phyloP scores from a whole-genome alignment of 1,140 invertebrate genomes.

The Eumeta japonica region DNA sequence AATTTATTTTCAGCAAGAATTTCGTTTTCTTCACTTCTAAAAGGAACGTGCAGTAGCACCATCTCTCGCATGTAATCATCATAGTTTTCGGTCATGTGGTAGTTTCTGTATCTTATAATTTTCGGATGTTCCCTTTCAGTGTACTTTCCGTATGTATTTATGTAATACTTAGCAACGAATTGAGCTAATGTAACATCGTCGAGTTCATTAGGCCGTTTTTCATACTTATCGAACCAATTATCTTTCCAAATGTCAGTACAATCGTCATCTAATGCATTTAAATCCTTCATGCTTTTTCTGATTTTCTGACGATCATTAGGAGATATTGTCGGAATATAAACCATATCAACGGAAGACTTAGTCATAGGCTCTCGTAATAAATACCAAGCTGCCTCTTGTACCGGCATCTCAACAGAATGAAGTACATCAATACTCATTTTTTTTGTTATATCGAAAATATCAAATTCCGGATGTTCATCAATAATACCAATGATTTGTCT shows the following conservation, averaged over 20 bases:
- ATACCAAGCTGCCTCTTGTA: too few relatives aligned
- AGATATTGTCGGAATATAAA: too few relatives aligned
- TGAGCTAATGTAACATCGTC: conserved; percentile 20
- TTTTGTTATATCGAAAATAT: conserved; percentile 28
- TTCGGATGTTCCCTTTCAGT: conserved; percentile 11
- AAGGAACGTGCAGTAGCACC: conserved; percentile 27
- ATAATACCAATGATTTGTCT: conserved; percentile 24
- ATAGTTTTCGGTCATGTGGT: conserved; percentile 21
- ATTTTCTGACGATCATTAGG: too few relatives aligned
- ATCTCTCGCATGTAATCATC: conserved; percentile 30
- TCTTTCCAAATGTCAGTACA: too few relatives aligned
- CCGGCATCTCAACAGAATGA: too few relatives aligned
- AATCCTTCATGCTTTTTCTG: too few relatives aligned
- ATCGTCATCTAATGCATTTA: too few relatives aligned
- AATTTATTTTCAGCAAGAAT: conserved; percentile 23
- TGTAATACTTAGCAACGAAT: conserved; percentile 18
- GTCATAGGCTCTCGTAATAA: too few relatives aligned
- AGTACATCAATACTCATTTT: too few relatives aligned
- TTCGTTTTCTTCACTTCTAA: conserved; percentile 25
- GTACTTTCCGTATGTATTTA: conserved; percentile 12
- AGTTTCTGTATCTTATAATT: conserved; percentile 28
- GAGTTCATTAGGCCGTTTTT: too few relatives aligned
- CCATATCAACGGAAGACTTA: too few relatives aligned
- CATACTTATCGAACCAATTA: too few relatives aligned
- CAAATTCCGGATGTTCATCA: conserved; percentile 34